These are phyloP conservation scores for Pandion haliaetus DNA, from an alignment of 2,113 vertebrate species.

Conservation along the genomic window DNA sequence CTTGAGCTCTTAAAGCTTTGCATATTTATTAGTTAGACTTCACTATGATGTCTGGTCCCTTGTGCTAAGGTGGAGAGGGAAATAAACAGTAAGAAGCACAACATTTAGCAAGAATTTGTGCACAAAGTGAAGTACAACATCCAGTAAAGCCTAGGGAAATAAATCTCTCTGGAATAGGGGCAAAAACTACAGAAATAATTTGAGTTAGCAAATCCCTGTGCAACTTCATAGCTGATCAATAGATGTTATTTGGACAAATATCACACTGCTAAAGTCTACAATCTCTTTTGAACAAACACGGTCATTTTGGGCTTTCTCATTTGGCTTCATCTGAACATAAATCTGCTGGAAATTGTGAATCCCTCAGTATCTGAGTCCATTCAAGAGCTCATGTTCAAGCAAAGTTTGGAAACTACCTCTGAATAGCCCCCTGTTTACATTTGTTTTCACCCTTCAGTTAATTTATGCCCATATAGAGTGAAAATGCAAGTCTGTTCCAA, in stretches of 20 bases:
- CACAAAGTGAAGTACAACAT: neutral
- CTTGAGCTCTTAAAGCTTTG: neutral
- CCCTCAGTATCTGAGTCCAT: neutral
- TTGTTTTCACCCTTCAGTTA: neutral
- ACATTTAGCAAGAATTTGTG: neutral
- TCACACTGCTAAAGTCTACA: neutral
- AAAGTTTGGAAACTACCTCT: neutral
- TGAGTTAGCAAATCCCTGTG: neutral
- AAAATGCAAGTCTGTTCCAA: neutral
- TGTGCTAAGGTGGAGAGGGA: neutral
- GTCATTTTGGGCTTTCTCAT: neutral
- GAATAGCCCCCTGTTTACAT: neutral
- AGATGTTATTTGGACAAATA: constrained; percentile 1
- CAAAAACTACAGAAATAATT: neutral
- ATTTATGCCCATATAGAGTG: neutral
- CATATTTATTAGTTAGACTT: neutral
- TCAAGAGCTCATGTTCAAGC: neutral
- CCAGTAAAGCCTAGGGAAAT: neutral
- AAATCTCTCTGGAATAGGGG: neutral
- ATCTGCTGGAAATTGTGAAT: neutral
- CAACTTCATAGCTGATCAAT: neutral
- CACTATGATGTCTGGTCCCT: neutral
- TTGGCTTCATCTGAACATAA: neutral
- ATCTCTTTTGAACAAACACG: neutral
- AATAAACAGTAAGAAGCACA: neutral